Evolutionary conservation across 2,113 vertebrate genomes (phyloP).

Genomic region (Perca flavescens): DNA sequence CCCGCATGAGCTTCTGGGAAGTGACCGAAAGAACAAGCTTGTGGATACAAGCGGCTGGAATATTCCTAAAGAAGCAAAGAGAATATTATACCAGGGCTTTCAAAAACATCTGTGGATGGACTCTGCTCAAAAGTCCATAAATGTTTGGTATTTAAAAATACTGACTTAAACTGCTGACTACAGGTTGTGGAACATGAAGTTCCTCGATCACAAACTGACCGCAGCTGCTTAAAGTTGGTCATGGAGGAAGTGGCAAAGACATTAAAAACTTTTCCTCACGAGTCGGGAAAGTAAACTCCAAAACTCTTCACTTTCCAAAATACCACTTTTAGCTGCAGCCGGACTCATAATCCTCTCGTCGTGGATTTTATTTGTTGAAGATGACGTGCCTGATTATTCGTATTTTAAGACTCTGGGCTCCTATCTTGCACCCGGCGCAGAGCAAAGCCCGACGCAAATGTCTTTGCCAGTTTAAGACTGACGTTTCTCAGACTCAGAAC

Average conservation of each 20-base stretch:
- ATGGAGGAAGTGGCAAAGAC: constrained; percentile 10
- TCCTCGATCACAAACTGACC: background rate
- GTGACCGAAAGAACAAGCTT: no score
- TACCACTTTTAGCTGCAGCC: background rate
- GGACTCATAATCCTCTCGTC: background rate
- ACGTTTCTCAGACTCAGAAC: no score
- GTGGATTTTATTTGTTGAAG: background rate
- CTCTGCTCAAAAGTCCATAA: background rate
- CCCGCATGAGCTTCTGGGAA: no score
- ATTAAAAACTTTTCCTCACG: background rate
- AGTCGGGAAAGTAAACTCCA: background rate
- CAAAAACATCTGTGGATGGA: background rate
- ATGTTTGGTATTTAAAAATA: background rate
- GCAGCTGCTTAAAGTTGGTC: background rate
- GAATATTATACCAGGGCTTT: no score
- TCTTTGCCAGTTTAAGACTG: no score
- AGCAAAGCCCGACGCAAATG: no score
- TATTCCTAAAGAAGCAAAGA: no score
- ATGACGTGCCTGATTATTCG: background rate
- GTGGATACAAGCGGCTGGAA: no score
- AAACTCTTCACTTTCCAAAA: background rate
- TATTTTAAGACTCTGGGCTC: constrained; percentile 14
- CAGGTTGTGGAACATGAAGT: background rate
- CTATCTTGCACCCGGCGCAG: no score
- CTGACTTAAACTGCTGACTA: background rate